Base-by-base conservation (phyloP, 1,140 invertebrate species). In the Bombus soroeensis region DNA sequence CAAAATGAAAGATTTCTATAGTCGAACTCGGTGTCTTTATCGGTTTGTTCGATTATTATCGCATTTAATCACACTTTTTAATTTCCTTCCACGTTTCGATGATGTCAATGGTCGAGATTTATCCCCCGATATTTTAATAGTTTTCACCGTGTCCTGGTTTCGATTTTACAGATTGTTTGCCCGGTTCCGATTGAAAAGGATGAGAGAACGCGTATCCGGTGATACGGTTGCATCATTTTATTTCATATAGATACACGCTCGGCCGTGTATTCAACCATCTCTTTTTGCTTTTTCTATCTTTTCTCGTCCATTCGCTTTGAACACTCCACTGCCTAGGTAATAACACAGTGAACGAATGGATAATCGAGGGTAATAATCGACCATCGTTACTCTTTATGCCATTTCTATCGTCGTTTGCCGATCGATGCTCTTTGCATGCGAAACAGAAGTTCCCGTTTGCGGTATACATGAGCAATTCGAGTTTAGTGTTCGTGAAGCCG, bases 81-180 rank as follows among this genome's bases (percentile, higher is more conserved):
- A 84, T 72, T 79, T 43, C 37, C 41, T 47, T 13, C 71, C 39
- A 18, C 34, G 34, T 73, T 47, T 53, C 77, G 18, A 22, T 1
- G 15, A 28, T 28, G 43, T 68, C 83, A 28, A 81, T 41, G n/a
- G 12, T n/a, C 13, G 5, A 41, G 70, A 74, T 85, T 68, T 41
- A 68, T 74, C 18, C 22, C 71, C 53, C 74, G 57, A 81, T 57
- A 62, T 66, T 85, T 81, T 81, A 81, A 81, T 81, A 81, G 43
- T 78, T 66, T 28, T 2, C 9, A 4, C 28, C 10, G 6, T 18
- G 43, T 3, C 34, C 57, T 37, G 22, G 12, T 75, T 81, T 41
- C 41, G 43, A 74, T 81, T 85, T 81, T 53, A n/a, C 41, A 66
- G 32, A 64, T 81, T 66, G 70, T 73, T 81, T 81, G 72, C 39